Base-by-base conservation (phyloP, 2,113 vertebrate species). In the Epinephelus lanceolatus region DNA sequence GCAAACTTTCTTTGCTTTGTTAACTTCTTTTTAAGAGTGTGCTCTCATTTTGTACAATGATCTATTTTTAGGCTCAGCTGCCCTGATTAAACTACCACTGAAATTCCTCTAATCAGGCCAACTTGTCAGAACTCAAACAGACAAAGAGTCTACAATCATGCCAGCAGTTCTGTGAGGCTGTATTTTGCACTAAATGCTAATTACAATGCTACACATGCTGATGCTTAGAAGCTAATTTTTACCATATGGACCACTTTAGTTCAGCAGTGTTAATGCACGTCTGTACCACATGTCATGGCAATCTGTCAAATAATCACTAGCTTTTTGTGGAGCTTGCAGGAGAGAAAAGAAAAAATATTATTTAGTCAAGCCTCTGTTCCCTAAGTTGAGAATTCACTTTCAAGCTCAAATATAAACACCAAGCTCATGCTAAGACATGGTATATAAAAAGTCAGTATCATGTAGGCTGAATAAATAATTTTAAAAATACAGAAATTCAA, bases 31-130 rank as follows among this genome's bases (percentile, higher is more conserved):
- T n/a, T n/a, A n/a, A n/a, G n/a, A n/a, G n/a, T 14, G 17, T 9
- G 8, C 6, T 25, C 52, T 57, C 6, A 30, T 57, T 77, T 77
- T 68, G 7, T 21, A 76, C 75, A 76, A 66, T 18, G 23, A 47
- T 47, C 40, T 77, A 23, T 69, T 59, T 51, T 49, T 69, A 61
- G 49, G 21, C 23, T 18, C 25, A 49, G 78, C 18, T 56, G 59
- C 19, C 68, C 78, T 80, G 33, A 71, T 56, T 71, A 63, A 45
- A 53, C 7, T 4, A 15, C n/a, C 49, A 25, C 56, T 40, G 27
- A 40, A 18, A 30, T 27, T 40, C 11, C 40, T 70, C 66, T 52
- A 56, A 71, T 40, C 77, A 80, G 77, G 59, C 57, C 68, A 61
- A 47, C 17, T 17, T 55, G 33, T 27, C 77, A 68, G 47, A 40